These are phyloP conservation scores for Xylocopa sonorina DNA, from an alignment of 1,140 invertebrate species.

Conservation along the genomic window DNA sequence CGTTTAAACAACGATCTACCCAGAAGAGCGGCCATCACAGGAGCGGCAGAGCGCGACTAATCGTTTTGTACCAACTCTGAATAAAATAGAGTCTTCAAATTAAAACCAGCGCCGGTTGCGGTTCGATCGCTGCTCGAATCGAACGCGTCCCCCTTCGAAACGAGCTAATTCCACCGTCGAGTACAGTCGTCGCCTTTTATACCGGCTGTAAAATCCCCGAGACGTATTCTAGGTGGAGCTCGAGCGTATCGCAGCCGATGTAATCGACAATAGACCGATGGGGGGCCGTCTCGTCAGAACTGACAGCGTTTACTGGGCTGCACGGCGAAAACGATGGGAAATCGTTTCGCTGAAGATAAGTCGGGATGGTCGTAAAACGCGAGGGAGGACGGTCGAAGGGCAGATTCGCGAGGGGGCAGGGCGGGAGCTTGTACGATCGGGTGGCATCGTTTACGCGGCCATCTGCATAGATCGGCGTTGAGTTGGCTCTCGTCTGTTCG, in stretches of 20 bases:
- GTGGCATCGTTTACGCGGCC: background rate
- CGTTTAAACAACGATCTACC: no score
- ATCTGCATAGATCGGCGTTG: background rate
- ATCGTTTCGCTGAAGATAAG: background rate
- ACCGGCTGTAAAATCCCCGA: conserved; percentile 2
- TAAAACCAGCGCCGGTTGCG: background rate
- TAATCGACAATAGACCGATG: background rate
- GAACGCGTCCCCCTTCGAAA: no score
- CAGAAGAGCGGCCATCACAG: background rate
- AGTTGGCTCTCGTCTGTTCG: no score
- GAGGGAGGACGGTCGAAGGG: background rate
- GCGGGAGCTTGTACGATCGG: no score
- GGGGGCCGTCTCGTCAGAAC: background rate
- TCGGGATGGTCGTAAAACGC: conserved; percentile 23
- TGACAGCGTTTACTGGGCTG: background rate
- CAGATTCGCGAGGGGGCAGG: background rate
- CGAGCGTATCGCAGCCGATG: background rate
- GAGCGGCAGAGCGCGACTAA: conserved; percentile 16
- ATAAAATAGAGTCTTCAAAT: background rate
- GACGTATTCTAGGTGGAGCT: no score
- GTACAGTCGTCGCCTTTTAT: background rate
- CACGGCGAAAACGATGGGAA: background rate
- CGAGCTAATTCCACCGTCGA: conserved; percentile 5
- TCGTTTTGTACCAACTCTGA: conserved; percentile 22
- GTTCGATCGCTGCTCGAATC: no score